phyloP scores from a whole-genome alignment of 2,888 invertebrate species.

The Cantharis flavilabris region DNA sequence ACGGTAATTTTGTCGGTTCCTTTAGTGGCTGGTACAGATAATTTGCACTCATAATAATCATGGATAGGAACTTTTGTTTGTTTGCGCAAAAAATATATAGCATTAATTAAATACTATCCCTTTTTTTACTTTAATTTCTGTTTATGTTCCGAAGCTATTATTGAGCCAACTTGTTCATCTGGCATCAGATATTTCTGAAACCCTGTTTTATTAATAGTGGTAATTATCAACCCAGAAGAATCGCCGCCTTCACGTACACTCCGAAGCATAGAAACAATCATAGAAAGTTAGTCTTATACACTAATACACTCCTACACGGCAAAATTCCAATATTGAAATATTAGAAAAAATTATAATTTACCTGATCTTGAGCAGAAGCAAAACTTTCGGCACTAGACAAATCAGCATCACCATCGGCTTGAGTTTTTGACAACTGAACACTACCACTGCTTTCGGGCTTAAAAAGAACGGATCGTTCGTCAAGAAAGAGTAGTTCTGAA shows the following conservation, averaged over 20 bases:
- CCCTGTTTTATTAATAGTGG: no score
- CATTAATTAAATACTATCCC: no score
- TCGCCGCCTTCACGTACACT: no score
- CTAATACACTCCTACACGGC: no score
- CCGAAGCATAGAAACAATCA: no score
- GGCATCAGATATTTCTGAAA: not conserved
- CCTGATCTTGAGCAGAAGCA: slow-evolving; percentile 92
- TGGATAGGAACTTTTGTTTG: not conserved
- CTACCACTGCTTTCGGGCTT: slow-evolving; percentile 74
- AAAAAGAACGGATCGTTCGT: slow-evolving; percentile 86
- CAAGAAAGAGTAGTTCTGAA: slow-evolving; percentile 84
- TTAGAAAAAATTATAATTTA: slow-evolving; percentile 42
- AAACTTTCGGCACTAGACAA: slow-evolving; percentile 94
- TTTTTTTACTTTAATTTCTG: no score
- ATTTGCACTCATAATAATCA: not conserved
- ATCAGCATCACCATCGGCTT: slow-evolving; percentile 63
- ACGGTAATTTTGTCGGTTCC: not conserved
- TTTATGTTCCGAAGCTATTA: no score
- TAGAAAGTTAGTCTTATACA: no score
- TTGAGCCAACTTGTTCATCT: no score
- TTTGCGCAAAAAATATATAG: no score
- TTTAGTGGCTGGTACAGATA: not conserved
- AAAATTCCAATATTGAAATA: not conserved
- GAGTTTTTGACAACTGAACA: slow-evolving; percentile 57
- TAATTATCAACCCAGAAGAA: no score